phyloP scores from a whole-genome alignment of 2,888 invertebrate species.

The Cryptophagus acutangulus region DNA sequence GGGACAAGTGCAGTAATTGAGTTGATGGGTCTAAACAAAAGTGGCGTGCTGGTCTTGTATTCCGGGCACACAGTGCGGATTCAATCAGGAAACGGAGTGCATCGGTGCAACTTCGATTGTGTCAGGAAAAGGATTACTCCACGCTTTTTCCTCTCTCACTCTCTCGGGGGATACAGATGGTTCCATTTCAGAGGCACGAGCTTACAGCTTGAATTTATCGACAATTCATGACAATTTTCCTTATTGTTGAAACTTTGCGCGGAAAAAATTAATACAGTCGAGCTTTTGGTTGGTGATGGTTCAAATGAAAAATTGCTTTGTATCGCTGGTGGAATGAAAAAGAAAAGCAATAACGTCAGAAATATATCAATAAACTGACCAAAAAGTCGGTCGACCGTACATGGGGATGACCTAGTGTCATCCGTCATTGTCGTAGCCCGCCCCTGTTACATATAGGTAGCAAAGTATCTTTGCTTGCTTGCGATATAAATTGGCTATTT shows the following conservation, averaged over 20 bases:
- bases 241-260: too few species aligned
- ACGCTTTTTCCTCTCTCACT: background rate
- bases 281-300: too few species aligned
- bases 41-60: conserved; percentile 14
- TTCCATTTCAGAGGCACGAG: too few species aligned
- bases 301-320: conserved; percentile 26
- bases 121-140: conserved; percentile 6
- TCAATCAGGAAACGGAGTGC: conserved; percentile 16
- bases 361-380: conserved; percentile 33
- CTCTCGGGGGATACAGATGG: conserved; percentile 3
- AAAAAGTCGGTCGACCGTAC: conserved; percentile 31
- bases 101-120: conserved; percentile 9
- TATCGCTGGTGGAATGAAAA: conserved; percentile 26
- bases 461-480: conserved; percentile 33
- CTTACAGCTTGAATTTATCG: too few species aligned
- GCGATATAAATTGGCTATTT: conserved; percentile 40
- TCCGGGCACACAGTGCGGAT: conserved; percentile 12
- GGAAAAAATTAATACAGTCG: too few species aligned
- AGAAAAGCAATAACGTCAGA: conserved; percentile 34
- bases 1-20: conserved; percentile 9
- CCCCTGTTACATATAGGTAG: conserved; percentile 38
- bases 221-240: too few species aligned
- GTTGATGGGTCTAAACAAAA: conserved; percentile 17
- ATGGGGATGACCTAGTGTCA: conserved; percentile 29
- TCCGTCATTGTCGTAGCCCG: conserved; percentile 35